A percentile compares a stretch with the other conserved stretches of the same genome.
These are phyloP conservation scores for Eidolon dupreanum DNA, from an alignment of 2,797 vertebrate genomes.

Conservation along the genomic window DNA sequence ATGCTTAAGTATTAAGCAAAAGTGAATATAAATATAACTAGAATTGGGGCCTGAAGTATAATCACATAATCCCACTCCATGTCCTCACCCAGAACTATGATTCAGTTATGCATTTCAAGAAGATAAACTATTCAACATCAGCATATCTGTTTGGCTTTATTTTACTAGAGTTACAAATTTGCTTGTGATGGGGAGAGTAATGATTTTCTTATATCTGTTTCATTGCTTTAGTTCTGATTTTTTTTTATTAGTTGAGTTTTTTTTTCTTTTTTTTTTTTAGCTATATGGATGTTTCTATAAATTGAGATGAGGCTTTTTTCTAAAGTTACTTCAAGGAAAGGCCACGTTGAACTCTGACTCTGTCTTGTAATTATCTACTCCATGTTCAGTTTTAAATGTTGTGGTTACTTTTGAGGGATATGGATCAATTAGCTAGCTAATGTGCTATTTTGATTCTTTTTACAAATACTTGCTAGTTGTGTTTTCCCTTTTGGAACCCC, in stretches of 20 bases:
- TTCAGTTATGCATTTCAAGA: constrained; percentile 27
- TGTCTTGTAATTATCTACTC: constrained; percentile 2
- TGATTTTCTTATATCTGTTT: background rate
- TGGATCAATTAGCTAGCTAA: background rate
- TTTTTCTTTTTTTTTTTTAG: background rate
- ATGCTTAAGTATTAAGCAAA: constrained; percentile 28
- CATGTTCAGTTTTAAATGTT: background rate
- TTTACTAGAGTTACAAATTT: constrained; percentile 11
- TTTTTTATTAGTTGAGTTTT: background rate
- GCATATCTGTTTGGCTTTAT: background rate
- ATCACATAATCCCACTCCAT: constrained; percentile 42
- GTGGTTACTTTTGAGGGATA: background rate
- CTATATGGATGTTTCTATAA: background rate
- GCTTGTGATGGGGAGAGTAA: background rate
- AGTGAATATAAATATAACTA: constrained; percentile 49
- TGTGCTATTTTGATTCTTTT: background rate
- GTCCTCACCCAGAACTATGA: constrained; percentile 9
- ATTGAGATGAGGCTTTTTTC: background rate
- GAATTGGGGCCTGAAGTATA: background rate
- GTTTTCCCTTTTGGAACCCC: background rate
- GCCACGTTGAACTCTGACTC: background rate
- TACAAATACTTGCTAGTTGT: background rate
- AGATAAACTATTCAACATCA: background rate
- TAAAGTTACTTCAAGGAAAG: background rate
- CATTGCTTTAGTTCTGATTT: constrained; percentile 25